Conservation (phyloP, 2,797 vertebrate species). For the Phoebastria nigripes region DNA sequence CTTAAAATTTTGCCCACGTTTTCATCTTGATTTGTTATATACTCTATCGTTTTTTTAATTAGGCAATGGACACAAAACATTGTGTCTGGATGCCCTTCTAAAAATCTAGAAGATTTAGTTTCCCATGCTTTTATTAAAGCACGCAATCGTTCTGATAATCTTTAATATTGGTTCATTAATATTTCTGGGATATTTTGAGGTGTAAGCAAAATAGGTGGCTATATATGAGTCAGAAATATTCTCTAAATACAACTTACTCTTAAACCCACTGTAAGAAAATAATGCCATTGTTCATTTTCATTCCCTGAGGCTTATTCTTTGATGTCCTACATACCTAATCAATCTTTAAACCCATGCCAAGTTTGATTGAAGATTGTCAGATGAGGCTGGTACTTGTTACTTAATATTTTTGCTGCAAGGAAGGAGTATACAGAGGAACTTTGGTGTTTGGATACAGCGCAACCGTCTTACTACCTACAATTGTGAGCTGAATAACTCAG, state of each 20-base stretch:
- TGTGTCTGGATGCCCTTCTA: not conserved
- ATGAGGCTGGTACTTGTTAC: constrained; percentile 5
- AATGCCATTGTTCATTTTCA: constrained; percentile 45
- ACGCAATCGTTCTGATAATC: not conserved
- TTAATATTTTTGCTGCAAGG: not conserved
- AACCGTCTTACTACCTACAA: not conserved
- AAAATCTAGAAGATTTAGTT: not conserved
- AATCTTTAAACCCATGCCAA: constrained; percentile 48
- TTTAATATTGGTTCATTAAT: not conserved
- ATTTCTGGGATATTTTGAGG: not conserved
- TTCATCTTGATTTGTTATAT: constrained; percentile 12
- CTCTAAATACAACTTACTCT: not conserved
- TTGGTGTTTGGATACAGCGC: not conserved
- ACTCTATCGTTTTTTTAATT: not conserved
- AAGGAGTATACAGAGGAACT: not conserved
- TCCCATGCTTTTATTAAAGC: not conserved
- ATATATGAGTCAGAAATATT: not conserved
- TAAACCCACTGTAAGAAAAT: constrained; percentile 2
- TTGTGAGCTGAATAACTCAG: not conserved
- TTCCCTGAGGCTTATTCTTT: constrained; percentile 44
- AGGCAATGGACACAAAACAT: not conserved
- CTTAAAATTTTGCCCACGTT: constrained; percentile 46
- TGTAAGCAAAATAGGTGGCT: not conserved
- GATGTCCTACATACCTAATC: constrained; percentile 35
- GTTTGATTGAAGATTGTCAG: constrained; percentile 31